Evolutionary conservation across 2,113 vertebrate genomes (phyloP), one percentile per base, ranked within the genome.

Genomic region (Pangasianodon hypophthalmus): DNA sequence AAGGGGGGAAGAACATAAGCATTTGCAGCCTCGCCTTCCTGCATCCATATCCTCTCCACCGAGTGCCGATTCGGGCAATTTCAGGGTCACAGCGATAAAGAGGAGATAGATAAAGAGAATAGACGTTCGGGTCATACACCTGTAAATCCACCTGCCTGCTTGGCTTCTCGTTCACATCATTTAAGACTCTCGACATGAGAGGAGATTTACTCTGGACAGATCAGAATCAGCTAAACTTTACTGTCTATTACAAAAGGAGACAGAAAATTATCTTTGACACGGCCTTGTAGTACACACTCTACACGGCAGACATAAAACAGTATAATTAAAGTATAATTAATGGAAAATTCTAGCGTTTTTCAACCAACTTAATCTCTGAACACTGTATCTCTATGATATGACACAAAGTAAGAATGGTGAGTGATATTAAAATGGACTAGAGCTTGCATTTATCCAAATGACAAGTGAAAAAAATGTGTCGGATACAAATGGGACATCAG

Each of bases 31-130:
- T 90, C 46, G 16, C 87, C 56, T 94, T 92, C 94, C 90, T 93
- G 88, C 48, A 89, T 90, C 86, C 79, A 84, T 90, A 84, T 60
- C 91, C 80, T 93, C 91, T 94, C 93, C 91, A 93, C 92, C 92
- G 93, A 94, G 94, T 93, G 92, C 91, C 92, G 92, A 92, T 94
- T 92, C 93, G 91, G 94, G 91, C 93, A 94, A 95, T 95, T 96
- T 95, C 93, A 93, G 93, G 94, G 95, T 95, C 93, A 93, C 93
- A 93, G 92, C 93, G 92, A 91, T 91, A 92, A 93, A 92, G 93
- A 62, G 89, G 92, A 88, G 92, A 93, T 92, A 89, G 94, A 93
- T 93, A 94, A 94, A 95, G 95, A 88, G 91, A 93, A 95, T 90
- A 92, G 92, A 89, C 92, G 94, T 91, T 94, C 93, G 94, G 90